Percentiles rank a stretch among this genome's conserved stretches.
Conservation (phyloP, 2,113 vertebrate species). For the Hippocampus comes region DNA sequence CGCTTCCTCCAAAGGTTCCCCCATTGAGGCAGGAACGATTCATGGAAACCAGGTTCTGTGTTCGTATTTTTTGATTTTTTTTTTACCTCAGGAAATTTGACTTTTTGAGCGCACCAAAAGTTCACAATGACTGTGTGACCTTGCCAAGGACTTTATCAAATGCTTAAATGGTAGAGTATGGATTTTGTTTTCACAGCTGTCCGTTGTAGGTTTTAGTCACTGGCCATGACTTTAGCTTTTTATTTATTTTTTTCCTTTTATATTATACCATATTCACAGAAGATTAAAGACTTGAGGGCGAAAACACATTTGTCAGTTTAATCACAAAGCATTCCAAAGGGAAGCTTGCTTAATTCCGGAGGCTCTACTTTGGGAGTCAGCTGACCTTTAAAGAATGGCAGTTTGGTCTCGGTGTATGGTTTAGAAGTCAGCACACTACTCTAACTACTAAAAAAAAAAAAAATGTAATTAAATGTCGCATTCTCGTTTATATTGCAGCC, state of each 20-base stretch:
- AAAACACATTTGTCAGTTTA: not conserved
- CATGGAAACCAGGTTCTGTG: slow-evolving; percentile 51
- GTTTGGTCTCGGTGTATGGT: not conserved
- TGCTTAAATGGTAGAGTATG: slow-evolving; percentile 15
- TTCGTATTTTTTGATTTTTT: not conserved
- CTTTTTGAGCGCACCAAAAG: slow-evolving; percentile 7
- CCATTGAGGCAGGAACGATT: slow-evolving; percentile 43
- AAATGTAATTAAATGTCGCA: not conserved
- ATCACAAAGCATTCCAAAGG: not conserved
- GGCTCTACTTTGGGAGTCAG: not conserved
- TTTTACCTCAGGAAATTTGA: slow-evolving; percentile 46
- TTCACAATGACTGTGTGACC: slow-evolving; percentile 12
- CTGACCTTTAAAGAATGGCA: not conserved
- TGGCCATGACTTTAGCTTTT: slow-evolving; percentile 21
- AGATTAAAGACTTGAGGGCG: not conserved
- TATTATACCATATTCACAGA: not conserved
- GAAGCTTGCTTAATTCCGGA: not conserved
- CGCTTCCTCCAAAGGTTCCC: slow-evolving; percentile 48
- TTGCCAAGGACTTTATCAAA: slow-evolving; percentile 33
- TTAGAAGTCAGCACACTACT: not conserved
- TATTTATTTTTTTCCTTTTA: not conserved
- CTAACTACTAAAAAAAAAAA: not conserved
- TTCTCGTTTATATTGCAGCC: not conserved
- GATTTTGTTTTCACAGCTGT: slow-evolving; percentile 18
- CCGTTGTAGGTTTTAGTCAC: slow-evolving; percentile 9